Evolutionary conservation across 2,888 invertebrate genomes (phyloP), one percentile per base, ranked within the genome.

Genomic region (Julus scandinavius): DNA sequence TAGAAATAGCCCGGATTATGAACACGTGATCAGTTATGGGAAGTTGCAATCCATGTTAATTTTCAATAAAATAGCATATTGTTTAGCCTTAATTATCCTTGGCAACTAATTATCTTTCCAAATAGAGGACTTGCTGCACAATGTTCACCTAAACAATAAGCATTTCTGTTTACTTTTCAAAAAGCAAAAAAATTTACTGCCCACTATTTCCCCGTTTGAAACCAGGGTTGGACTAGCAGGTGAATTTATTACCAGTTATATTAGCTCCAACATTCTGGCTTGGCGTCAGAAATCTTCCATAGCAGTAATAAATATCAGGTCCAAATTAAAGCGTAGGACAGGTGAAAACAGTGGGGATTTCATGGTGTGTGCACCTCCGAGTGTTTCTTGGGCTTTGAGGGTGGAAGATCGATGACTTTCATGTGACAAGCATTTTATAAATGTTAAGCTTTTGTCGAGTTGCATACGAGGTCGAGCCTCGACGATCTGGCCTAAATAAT

Each of bases 261-360:
- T 80, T 80, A 13, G 80, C 9, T 80, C 1, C 38, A 80, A 15
- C 15, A 38, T 15, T 29, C 38, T 38, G 80, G 80, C 80, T 5
- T 40, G 80, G 80, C 80, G 80, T 80, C 80, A 38, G 38, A 80
- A 38, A 38, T 80, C 80, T 80, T 38, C 6, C 13, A 7, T 13
- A 80, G 15, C 38, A 13, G 80, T 80, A 80, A 80, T 80, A 80
- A 80, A 80, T 80, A 38, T 80, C 80, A 15, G 3, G 80, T 80
- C 29, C 11, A 80, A 80, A 80, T 80, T 80, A 80, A 80, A 80
- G 80, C 80, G 38, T 80, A 3, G 80, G 80, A 80, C 80, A 80
- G 80, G 80, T 80, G 80, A 80, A 80, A 80, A 80, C 80, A 80
- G 38, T 80, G 80, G 80, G 80, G 80, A 80, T 80, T 80, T 80